Evolutionary conservation across 2,113 vertebrate genomes (phyloP).

Genomic region (Bettongia penicillata): DNA sequence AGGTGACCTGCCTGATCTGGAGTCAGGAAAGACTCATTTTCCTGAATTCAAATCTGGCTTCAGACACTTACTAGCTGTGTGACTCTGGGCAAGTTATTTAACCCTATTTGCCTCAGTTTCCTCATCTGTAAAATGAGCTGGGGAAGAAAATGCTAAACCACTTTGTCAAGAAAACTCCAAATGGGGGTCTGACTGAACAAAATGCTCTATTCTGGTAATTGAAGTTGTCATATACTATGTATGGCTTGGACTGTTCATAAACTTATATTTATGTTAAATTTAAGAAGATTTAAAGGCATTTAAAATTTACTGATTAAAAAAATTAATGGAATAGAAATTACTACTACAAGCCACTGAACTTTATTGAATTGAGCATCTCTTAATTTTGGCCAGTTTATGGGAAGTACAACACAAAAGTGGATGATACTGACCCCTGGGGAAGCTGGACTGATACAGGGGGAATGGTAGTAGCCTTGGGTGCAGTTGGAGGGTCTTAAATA

Average conservation of each 20-base stretch:
- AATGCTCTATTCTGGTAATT: background rate
- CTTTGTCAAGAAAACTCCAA: background rate
- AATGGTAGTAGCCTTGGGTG: too few species aligned
- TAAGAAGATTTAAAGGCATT: slow-evolving; percentile 9
- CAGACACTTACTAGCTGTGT: background rate
- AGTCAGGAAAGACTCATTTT: background rate
- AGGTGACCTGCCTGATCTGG: background rate
- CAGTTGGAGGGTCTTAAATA: too few species aligned
- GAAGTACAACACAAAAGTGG: background rate
- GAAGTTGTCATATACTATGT: background rate
- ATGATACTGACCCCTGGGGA: too few species aligned
- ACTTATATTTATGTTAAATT: slow-evolving; percentile 1
- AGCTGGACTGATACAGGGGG: too few species aligned
- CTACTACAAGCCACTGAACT: background rate
- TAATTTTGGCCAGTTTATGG: slow-evolving; percentile 7
- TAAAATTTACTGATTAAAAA: background rate
- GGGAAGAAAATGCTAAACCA: background rate
- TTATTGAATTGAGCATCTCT: background rate
- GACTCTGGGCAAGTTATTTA: background rate
- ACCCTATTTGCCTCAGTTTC: background rate
- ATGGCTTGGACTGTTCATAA: slow-evolving; percentile 15
- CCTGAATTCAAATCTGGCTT: background rate
- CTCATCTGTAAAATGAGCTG: background rate
- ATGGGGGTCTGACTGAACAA: background rate
- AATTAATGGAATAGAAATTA: slow-evolving; percentile 12